A percentile compares a stretch with the other conserved stretches of the same genome.
These are phyloP conservation scores for Caenorhabditis sp. DNA, from an alignment of 2,888 invertebrate genomes.

Conservation along the genomic window DNA sequence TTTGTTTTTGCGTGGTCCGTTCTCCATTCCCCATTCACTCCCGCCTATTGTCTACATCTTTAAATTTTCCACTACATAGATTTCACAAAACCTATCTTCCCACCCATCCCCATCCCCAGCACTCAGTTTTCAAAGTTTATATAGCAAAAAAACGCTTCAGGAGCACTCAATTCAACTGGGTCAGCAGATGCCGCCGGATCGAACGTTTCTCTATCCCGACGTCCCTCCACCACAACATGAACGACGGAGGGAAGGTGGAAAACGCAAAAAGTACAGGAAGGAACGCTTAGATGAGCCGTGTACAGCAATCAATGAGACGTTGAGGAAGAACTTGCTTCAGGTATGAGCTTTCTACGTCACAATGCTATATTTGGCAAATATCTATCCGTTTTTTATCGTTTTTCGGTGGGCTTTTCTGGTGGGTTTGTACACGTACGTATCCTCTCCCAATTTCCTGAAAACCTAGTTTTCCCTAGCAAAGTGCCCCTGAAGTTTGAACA, in stretches of 20 bases:
- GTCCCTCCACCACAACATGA: conserved; percentile 37
- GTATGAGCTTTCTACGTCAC: too few species aligned
- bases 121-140: too few species aligned
- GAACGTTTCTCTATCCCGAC: conserved; percentile 35
- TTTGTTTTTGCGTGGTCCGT: conserved; percentile 23
- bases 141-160: conserved; percentile 8
- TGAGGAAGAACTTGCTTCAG: conserved; percentile 75
- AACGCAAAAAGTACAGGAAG: conserved; percentile 63
- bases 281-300: conserved; percentile 64
- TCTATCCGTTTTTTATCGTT: too few species aligned
- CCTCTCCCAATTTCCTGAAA: too few species aligned
- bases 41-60: background rate
- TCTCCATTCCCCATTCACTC: background rate
- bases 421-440: background rate
- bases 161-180: conserved; percentile 51
- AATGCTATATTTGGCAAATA: too few species aligned
- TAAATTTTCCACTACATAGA: conserved; percentile 40
- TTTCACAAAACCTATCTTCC: conserved; percentile 4
- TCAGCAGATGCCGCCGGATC: conserved; percentile 48
- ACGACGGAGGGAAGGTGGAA: conserved; percentile 48
- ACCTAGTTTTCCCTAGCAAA: too few species aligned
- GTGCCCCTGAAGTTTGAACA: too few species aligned
- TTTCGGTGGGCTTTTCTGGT: too few species aligned
- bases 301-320: conserved; percentile 74
- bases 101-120: background rate